Evolutionary conservation across 2,797 vertebrate genomes (phyloP), one percentile per base, ranked within the genome.

Genomic region (Gymnothorax javanicus): DNA sequence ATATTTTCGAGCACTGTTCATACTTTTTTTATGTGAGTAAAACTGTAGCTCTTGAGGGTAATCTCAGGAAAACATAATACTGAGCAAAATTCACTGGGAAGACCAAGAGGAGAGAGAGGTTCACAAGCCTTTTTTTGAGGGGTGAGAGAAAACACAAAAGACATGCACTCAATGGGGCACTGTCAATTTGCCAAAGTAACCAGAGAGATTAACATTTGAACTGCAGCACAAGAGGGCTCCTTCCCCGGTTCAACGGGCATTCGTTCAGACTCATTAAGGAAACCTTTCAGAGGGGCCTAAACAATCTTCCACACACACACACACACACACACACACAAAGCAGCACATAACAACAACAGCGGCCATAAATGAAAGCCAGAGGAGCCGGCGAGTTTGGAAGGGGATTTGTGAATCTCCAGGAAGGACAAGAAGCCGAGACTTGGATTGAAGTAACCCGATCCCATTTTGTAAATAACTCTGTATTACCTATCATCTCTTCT

Each of bases 181-280:
- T 95, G 93, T 94, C 94, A 95, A 94, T 94, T 94, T 94, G 94
- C 94, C 94, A 95, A 94, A 94, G 93, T 93, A 93, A 92, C 93
- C 92, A 9, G 90, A 92, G 93, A 93, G 93, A 95, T 95, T 95
- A 95, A 95, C 95, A 95, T 96, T 94, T 95, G 94, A 96, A 95
- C 94, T 92, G 92, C 90, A 90, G 91, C 91, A 92, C 92, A 94
- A 93, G 91, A 93, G 95, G 94, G 81, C 93, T 90, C 93, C 92
- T 62, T 93, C 91, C 91, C 92, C 93, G 92, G 93, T 94, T 94
- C 93, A 95, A 95, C 93, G 93, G 93, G 92, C 94, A 95, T 95
- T 92, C 92, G 94, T 92, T 94, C 93, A 92, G 90, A 87, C 93
- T 95, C 92, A 92, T 95, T 94, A 94, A 91, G 91, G 91, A 91